Base-by-base conservation (phyloP, 2,797 vertebrate species). In the Decapterus maruadsi region DNA sequence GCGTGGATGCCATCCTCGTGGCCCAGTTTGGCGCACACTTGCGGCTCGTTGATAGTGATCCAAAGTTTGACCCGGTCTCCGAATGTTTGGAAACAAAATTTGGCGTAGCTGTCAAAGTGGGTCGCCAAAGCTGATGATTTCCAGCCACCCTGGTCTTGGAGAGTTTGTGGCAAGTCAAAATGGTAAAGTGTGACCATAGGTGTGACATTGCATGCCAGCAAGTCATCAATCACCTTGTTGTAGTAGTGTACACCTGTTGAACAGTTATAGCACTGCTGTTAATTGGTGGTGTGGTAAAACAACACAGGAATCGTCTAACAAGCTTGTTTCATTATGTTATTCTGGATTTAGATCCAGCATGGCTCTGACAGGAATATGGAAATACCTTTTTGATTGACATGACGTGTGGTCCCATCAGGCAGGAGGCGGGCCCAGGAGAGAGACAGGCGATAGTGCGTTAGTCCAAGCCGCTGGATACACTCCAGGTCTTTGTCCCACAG, bases 391-490 rank as follows among this genome's bases (percentile, higher is more conserved):
- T 96, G 96, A 95, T 97, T 99, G 94, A 99, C 93, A 85, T 95
- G 94, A 89, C 87, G 88, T 82, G 93, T 97, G 84, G 95, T 97
- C 91, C 98, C 97, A 92, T 98, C 95, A 89, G 98, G 97, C 94
- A 99, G 96, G 87, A 99, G 95, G 92, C 97, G 96, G 91, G 98
- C 95, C 98, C 98, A 98, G 92, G 97, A 97, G 93, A 99, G 85
- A 91, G 98, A 99, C 90, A 99, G 95, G 88, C 96, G 95, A 92
- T 99, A 99, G 96, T 99, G 97, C 72, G 96, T 98, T 92, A 99
- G 95, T 91, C 97, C 97, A 90, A 99, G 96, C 95, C 96, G 95
- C 94, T 93, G 96, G 94, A 99, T 96, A 92, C 97, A 98, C 95
- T 95, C 95, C 94, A 98, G 94, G 94, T 97, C 98, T 94, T 97